These are phyloP conservation scores for Halichondria panicea DNA, from an alignment of 37 sponge, comb jelly and placozoan species.

Conservation along the genomic window DNA sequence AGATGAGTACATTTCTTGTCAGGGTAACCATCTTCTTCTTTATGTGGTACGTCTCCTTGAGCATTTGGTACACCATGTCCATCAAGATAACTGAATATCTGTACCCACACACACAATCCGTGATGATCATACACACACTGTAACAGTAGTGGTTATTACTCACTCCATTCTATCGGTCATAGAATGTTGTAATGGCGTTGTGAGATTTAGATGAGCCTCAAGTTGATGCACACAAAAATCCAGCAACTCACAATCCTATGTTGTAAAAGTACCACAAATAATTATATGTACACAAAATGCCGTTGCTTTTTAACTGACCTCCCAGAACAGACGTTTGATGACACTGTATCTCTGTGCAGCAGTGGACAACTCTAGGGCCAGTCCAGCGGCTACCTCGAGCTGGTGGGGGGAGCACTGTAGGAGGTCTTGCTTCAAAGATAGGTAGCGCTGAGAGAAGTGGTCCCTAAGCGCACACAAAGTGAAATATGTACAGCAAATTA, in stretches of 20 bases:
- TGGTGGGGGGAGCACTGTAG: neutral
- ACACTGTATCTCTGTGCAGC: constrained; percentile 52
- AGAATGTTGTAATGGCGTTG: neutral
- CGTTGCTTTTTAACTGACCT: constrained; percentile 11
- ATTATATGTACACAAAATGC: neutral
- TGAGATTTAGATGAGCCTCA: constrained; percentile 11
- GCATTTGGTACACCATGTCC: constrained; percentile 55
- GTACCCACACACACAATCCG: neutral
- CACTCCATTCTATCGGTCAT: neutral
- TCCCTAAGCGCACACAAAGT: constrained; percentile 25
- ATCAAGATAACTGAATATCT: constrained; percentile 31
- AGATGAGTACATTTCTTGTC: neutral
- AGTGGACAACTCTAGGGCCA: constrained; percentile 49
- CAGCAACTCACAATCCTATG: constrained; percentile 30
- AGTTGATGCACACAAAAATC: constrained; percentile 28
- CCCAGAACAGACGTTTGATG: constrained; percentile 62
- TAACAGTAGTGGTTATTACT: too few species aligned
- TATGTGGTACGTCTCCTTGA: constrained; percentile 18
- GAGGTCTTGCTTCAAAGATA: constrained; percentile 39
- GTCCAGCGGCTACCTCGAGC: constrained; percentile 22
- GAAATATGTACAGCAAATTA: neutral
- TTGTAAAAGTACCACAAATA: neutral
- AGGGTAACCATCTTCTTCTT: constrained; percentile 8
- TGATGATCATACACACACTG: too few species aligned
- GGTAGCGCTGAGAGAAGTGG: constrained; percentile 37